phyloP scores from a whole-genome alignment of 2,888 invertebrate genomes.

The Julus scandinavius region DNA sequence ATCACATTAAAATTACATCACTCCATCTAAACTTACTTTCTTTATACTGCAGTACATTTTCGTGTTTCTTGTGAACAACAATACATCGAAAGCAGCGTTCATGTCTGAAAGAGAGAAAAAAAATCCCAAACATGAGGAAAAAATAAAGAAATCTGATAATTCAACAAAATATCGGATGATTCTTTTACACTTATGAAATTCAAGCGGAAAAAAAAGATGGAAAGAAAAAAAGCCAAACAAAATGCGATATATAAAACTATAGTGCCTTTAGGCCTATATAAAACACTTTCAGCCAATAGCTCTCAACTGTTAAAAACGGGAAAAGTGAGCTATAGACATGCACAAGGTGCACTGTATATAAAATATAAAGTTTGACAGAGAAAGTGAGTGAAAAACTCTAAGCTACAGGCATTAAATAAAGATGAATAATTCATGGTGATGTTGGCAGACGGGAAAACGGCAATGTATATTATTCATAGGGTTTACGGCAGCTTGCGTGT shows the following conservation, averaged over 20 bases:
- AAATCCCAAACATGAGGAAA: constrained; percentile 28
- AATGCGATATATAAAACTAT: constrained; percentile 25
- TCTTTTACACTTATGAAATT: constrained; percentile 40
- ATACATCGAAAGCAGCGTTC: constrained; percentile 91
- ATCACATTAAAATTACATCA: constrained; percentile 22
- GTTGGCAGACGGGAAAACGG: constrained; percentile 53
- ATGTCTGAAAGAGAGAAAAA: constrained; percentile 74
- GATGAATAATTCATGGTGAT: constrained; percentile 54
- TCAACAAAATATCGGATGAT: constrained; percentile 42
- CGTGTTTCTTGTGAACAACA: constrained; percentile 94
- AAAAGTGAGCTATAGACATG: constrained; percentile 45
- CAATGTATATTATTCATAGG: constrained; percentile 54
- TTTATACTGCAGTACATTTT: constrained; percentile 95
- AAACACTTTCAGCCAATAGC: constrained; percentile 28
- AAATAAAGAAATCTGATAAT: constrained; percentile 43
- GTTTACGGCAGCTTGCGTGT: constrained; percentile 51
- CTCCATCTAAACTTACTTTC: constrained; percentile 81
- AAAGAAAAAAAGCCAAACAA: neutral
- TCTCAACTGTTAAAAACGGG: constrained; percentile 43
- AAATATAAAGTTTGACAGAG: constrained; percentile 46
- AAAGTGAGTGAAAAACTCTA: constrained; percentile 53
- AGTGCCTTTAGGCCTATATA: constrained; percentile 18
- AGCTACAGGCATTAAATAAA: constrained; percentile 50
- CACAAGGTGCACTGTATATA: constrained; percentile 45
- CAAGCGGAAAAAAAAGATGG: neutral